Percentiles rank a stretch among this genome's conserved stretches.
These are phyloP conservation scores for Prionace glauca DNA, from an alignment of 2,797 vertebrate genomes.

Conservation along the genomic window DNA sequence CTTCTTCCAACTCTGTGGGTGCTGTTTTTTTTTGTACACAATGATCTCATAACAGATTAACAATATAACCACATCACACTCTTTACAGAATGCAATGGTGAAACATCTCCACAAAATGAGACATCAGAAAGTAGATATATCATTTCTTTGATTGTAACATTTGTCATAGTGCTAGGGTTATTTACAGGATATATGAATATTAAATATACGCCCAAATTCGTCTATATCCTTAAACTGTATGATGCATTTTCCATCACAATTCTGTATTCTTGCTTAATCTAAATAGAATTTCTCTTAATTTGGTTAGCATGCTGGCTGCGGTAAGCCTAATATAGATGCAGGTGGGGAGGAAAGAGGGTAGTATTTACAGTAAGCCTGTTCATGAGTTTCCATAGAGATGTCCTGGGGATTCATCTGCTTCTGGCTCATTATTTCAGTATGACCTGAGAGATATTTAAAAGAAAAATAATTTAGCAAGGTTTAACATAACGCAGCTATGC, in stretches of 20 bases:
- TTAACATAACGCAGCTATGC: background rate
- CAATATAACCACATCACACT: conserved; percentile 37
- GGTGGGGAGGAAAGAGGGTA: conserved; percentile 76
- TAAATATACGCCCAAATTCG: conserved; percentile 19
- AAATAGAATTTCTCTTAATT: conserved; percentile 26
- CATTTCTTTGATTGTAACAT: conserved; percentile 34
- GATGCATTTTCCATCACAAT: conserved; percentile 29
- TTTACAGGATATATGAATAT: conserved; percentile 37
- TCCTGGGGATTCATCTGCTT: conserved; percentile 75
- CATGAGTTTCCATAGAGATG: conserved; percentile 77
- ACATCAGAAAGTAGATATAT: conserved; percentile 29
- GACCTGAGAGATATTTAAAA: conserved; percentile 71
- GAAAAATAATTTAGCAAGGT: conserved; percentile 43
- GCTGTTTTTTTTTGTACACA: conserved; percentile 31
- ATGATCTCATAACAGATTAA: conserved; percentile 38
- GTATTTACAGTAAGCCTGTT: conserved; percentile 96
- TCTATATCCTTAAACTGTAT: conserved; percentile 30
- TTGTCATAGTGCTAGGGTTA: conserved; percentile 31
- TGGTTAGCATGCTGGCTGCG: conserved; percentile 94
- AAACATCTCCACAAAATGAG: conserved; percentile 34
- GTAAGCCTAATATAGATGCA: conserved; percentile 70
- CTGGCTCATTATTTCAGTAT: conserved; percentile 92
- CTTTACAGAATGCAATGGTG: conserved; percentile 34
- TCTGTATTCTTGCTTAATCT: conserved; percentile 31
- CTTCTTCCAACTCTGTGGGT: conserved; percentile 34